Evolutionary conservation across 2,113 vertebrate genomes (phyloP).

Genomic region (Cryptomyrus ogoouensis): DNA sequence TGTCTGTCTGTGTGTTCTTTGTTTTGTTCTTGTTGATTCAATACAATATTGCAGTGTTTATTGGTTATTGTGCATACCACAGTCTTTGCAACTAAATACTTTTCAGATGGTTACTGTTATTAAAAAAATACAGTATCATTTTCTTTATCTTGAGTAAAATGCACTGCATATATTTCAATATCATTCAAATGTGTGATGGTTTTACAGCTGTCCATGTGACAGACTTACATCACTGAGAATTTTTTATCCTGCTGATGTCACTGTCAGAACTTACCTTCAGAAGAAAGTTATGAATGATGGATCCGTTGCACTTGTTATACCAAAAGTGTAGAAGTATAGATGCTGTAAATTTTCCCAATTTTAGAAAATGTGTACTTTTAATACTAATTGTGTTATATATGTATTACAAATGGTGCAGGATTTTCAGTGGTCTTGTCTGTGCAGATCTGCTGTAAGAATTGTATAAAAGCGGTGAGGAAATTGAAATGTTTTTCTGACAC

Average conservation of each 20-base stretch:
- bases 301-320: neutral
- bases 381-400: neutral
- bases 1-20: neutral
- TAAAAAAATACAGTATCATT: neutral
- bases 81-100: neutral
- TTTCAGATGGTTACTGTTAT: neutral
- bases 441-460: neutral
- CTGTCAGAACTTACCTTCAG: neutral
- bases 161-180: neutral
- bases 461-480: neutral
- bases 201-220: neutral
- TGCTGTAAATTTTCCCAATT: neutral
- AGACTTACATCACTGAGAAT: neutral
- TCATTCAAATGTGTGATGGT: neutral
- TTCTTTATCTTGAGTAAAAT: neutral
- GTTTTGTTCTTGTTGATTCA: neutral
- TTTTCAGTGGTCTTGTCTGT: neutral
- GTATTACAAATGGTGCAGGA: neutral
- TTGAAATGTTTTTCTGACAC: neutral
- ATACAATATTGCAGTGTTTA: neutral
- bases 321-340: neutral
- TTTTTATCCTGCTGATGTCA: neutral
- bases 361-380: neutral
- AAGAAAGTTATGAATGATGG: neutral
- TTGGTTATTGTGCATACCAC: neutral